These are phyloP conservation scores for Zaprionus africanus DNA, from an alignment of 1,140 invertebrate genomes.

Conservation along the genomic window DNA sequence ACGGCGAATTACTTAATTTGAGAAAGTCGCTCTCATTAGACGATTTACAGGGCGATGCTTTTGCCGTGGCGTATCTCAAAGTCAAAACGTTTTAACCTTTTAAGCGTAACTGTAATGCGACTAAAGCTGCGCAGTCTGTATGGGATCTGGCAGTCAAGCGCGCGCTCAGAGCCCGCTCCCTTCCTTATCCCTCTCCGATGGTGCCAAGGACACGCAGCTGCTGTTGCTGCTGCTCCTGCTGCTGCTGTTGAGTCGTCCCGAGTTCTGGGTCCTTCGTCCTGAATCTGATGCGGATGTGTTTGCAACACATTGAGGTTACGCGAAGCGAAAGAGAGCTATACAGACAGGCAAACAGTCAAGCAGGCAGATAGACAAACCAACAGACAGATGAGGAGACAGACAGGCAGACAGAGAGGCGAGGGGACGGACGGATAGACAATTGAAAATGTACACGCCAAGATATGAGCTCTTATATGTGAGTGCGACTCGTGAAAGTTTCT, in stretches of 20 bases:
- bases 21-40: slow-evolving; percentile 63
- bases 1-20: slow-evolving; percentile 65
- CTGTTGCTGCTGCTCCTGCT: not conserved
- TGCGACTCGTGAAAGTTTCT: slow-evolving; percentile 31
- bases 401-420: slow-evolving; percentile 20
- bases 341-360: slow-evolving; percentile 50
- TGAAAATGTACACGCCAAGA: slow-evolving; percentile 55
- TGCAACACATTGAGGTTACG: slow-evolving; percentile 77
- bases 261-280: slow-evolving; percentile 18
- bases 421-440: slow-evolving; percentile 43
- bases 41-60: slow-evolving; percentile 57
- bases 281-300: slow-evolving; percentile 64
- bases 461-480: slow-evolving; percentile 31
- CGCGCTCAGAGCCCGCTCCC: not conserved
- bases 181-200: slow-evolving; percentile 4
- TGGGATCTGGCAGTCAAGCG: slow-evolving; percentile 17
- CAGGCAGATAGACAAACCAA: slow-evolving; percentile 27
- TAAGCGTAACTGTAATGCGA: slow-evolving; percentile 76
- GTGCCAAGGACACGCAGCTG: slow-evolving; percentile 62
- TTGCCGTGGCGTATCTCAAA: slow-evolving; percentile 50
- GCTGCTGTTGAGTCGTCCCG: slow-evolving; percentile 3
- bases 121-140: slow-evolving; percentile 60
- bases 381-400: slow-evolving; percentile 30
- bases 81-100: slow-evolving; percentile 80
- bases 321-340: slow-evolving; percentile 60